phyloP scores from a whole-genome alignment of 2,888 invertebrate genomes.

The Thereva unica region DNA sequence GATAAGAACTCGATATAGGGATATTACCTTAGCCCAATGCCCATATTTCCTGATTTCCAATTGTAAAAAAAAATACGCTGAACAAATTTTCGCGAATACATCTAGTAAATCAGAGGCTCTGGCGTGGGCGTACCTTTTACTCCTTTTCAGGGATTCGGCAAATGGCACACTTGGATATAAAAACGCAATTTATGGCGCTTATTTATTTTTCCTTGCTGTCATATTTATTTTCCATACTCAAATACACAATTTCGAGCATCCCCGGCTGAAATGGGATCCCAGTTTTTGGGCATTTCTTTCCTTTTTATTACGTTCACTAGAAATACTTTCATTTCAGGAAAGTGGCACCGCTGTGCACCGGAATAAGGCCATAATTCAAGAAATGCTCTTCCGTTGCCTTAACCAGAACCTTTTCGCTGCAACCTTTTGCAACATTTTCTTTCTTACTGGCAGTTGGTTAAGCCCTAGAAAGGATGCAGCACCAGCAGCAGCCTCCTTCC shows the following conservation, averaged over 20 bases:
- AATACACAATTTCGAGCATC: constrained; percentile 26
- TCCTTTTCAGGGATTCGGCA: constrained; percentile 23
- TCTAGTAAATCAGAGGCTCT: too few species aligned
- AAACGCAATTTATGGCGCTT: constrained; percentile 27
- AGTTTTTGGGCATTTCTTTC: constrained; percentile 6
- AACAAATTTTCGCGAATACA: constrained; percentile 22
- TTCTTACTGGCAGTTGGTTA: constrained; percentile 16
- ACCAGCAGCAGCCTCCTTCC: neutral
- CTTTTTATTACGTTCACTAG: constrained; percentile 6
- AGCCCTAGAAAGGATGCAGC: constrained; percentile 12
- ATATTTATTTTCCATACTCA: constrained; percentile 32
- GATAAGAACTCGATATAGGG: constrained; percentile 1
- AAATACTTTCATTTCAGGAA: constrained; percentile 19
- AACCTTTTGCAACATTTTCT: constrained; percentile 1
- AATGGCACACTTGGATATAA: constrained; percentile 20
- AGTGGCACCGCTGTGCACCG: constrained; percentile 22
- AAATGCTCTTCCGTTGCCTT: constrained; percentile 21
- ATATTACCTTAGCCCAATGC: constrained; percentile 6
- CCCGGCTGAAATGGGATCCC: constrained; percentile 21
- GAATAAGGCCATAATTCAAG: constrained; percentile 30
- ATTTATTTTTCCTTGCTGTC: constrained; percentile 31
- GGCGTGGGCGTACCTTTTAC: constrained; percentile 15
- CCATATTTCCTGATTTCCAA: constrained; percentile 33
- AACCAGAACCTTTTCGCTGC: constrained; percentile 8
- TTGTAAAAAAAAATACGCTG: constrained; percentile 10